Conservation (phyloP, 2,888 invertebrate genomes). For the Tetramorium bicarinatum region DNA sequence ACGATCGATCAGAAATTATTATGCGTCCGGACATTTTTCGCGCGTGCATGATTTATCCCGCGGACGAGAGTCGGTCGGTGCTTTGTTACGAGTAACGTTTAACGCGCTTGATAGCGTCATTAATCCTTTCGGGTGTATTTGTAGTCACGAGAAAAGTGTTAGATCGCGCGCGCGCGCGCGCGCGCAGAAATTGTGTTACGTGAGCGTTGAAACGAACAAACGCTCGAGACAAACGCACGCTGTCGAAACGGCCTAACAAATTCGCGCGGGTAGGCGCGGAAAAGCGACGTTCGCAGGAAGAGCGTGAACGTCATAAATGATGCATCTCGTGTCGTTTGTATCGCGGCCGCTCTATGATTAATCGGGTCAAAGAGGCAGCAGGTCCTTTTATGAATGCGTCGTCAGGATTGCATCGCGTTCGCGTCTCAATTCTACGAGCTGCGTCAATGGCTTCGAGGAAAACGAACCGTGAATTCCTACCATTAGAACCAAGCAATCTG, state of each 20-base stretch:
- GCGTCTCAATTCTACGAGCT: slow-evolving; percentile 21
- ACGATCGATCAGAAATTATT: slow-evolving; percentile 52
- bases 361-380: slow-evolving; percentile 44
- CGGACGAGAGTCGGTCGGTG: slow-evolving; percentile 46
- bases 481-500: neutral
- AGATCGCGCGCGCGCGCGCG: slow-evolving; percentile 45
- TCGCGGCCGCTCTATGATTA: slow-evolving; percentile 28
- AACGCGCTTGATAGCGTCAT: slow-evolving; percentile 54
- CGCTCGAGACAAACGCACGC: slow-evolving; percentile 44
- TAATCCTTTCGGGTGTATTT: slow-evolving; percentile 53
- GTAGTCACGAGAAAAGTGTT: slow-evolving; percentile 47
- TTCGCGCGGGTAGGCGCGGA: slow-evolving; percentile 37
- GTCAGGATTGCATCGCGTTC: slow-evolving; percentile 12
- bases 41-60: slow-evolving; percentile 43
- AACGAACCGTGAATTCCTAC: neutral
- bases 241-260: slow-evolving; percentile 49
- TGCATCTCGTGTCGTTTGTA: slow-evolving; percentile 53
- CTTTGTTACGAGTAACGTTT: slow-evolving; percentile 53
- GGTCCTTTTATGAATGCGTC: slow-evolving; percentile 32
- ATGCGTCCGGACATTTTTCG: slow-evolving; percentile 39
- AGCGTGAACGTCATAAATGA: slow-evolving; percentile 43
- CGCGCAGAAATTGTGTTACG: slow-evolving; percentile 50
- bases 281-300: slow-evolving; percentile 37
- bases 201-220: slow-evolving; percentile 42
- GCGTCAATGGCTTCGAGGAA: neutral